These are phyloP conservation scores for Spea bombifrons DNA, from an alignment of 2,113 vertebrate genomes.

Conservation along the genomic window DNA sequence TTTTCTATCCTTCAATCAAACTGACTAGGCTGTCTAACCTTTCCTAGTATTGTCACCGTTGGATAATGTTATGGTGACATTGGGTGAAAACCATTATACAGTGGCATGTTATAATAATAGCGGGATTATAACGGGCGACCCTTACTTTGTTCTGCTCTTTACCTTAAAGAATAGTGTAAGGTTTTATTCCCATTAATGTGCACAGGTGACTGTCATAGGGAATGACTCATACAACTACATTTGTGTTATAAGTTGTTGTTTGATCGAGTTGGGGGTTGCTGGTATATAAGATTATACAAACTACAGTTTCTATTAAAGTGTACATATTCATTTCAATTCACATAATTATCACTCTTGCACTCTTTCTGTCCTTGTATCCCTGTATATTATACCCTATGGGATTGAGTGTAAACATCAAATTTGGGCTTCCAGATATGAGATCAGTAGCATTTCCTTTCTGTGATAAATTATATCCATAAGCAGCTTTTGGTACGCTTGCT, in stretches of 20 bases:
- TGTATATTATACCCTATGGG: not conserved
- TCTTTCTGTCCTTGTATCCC: conserved; percentile 51
- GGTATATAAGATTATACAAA: too few species aligned
- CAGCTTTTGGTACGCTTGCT: too few species aligned
- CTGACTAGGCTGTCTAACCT: not conserved
- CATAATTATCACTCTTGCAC: too few species aligned
- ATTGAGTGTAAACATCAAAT: not conserved
- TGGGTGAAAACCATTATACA: not conserved
- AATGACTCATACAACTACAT: too few species aligned
- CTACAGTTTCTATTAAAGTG: too few species aligned
- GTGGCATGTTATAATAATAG: not conserved
- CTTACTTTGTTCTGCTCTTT: not conserved
- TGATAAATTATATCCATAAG: too few species aligned
- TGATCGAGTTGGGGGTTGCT: too few species aligned
- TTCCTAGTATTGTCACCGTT: not conserved
- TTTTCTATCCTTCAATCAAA: not conserved
- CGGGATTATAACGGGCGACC: not conserved
- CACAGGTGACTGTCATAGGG: not conserved
- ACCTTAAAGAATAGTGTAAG: conserved; percentile 1
- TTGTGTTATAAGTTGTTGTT: too few species aligned
- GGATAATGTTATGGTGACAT: not conserved
- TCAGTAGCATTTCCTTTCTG: too few species aligned
- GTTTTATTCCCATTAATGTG: not conserved
- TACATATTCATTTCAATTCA: too few species aligned
- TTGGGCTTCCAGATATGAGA: too few species aligned